Conservation (phyloP, 92 coral and sea anemone genomes). For the Parazoanthus swiftii region DNA sequence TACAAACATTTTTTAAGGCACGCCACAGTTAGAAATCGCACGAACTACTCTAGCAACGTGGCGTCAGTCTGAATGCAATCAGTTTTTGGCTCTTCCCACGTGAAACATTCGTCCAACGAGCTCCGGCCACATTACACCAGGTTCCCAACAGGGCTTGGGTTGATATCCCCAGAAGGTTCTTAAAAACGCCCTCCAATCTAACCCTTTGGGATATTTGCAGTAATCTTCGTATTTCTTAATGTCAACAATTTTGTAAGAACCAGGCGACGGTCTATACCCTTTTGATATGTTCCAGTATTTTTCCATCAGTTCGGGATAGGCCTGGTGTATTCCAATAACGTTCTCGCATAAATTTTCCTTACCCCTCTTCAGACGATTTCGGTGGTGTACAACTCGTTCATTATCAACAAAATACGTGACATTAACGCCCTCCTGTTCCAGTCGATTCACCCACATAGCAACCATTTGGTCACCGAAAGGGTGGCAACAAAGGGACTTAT, state of each 20-base stretch:
- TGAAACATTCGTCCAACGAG: constrained; percentile 2
- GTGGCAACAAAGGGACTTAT: constrained; percentile 51
- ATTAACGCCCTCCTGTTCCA: constrained; percentile 45
- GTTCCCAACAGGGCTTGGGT: constrained; percentile 59
- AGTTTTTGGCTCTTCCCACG: not conserved
- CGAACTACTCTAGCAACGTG: not conserved
- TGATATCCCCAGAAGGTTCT: constrained; percentile 41
- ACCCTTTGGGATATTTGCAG: constrained; percentile 41
- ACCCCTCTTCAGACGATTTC: not conserved
- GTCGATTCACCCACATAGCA: constrained; percentile 55
- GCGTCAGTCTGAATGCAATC: not conserved
- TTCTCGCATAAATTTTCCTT: constrained; percentile 23
- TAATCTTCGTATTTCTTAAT: constrained; percentile 39
- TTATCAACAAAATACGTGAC: constrained; percentile 59
- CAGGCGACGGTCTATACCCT: constrained; percentile 9
- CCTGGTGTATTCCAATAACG: constrained; percentile 48
- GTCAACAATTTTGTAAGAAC: constrained; percentile 6
- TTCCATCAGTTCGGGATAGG: constrained; percentile 41
- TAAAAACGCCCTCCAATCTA: constrained; percentile 51
- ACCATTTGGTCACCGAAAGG: constrained; percentile 62
- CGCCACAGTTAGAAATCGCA: too few species aligned
- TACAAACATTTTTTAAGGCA: too few species aligned
- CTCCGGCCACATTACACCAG: constrained; percentile 45
- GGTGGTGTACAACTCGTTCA: constrained; percentile 38
- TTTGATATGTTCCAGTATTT: constrained; percentile 56